Evolutionary conservation across 2,113 vertebrate genomes (phyloP).

Genomic region (Mixornis gularis): DNA sequence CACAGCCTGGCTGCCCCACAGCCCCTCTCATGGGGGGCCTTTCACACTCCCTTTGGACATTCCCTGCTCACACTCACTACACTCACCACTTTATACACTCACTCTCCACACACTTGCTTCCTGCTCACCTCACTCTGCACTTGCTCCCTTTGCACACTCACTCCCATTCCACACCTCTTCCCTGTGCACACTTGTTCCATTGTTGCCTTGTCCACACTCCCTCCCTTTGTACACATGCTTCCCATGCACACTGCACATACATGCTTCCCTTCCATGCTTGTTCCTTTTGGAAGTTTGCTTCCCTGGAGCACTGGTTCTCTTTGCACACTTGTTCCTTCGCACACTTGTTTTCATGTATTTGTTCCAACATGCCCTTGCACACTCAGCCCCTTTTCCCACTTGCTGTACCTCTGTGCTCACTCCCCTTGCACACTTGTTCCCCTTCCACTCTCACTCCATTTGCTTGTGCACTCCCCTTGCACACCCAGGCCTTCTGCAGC

Average conservation of each 20-base stretch:
- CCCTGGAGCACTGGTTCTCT: not conserved
- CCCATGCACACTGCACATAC: not conserved
- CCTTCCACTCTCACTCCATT: not conserved
- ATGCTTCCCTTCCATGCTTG: fast-evolving
- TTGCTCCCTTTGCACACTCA: not conserved
- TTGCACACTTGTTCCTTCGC: not conserved
- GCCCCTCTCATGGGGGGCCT: fast-evolving
- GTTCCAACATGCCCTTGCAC: not conserved
- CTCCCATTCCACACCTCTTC: not conserved
- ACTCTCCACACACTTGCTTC: not conserved
- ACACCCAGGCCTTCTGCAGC: not conserved
- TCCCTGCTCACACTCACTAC: not conserved
- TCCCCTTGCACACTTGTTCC: not conserved
- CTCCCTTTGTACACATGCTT: not conserved
- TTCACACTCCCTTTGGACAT: not conserved
- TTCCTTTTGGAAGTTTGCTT: not conserved
- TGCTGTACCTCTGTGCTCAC: not conserved
- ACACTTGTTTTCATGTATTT: not conserved
- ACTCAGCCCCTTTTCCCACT: fast-evolving
- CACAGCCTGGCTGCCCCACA: not conserved
- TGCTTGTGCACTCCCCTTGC: not conserved
- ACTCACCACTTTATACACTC: not conserved
- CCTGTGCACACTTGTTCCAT: not conserved
- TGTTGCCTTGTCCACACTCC: not conserved
- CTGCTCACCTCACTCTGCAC: not conserved